These are phyloP conservation scores for Ptilodon capucinus DNA, from an alignment of 2,888 invertebrate species.

Conservation along the genomic window DNA sequence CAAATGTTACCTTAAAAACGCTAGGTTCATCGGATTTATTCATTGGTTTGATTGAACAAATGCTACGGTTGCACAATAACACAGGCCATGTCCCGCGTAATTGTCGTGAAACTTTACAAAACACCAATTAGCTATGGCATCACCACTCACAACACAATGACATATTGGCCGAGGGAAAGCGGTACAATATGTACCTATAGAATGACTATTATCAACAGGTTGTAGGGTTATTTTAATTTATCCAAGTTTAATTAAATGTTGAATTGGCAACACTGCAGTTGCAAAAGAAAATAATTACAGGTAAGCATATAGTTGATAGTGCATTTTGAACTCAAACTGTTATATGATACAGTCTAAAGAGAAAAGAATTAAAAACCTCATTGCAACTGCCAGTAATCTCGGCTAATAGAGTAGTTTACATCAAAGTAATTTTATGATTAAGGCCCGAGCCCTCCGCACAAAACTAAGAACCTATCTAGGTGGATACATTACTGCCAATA, in stretches of 20 bases:
- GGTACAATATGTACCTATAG: neutral
- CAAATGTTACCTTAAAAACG: too few relatives aligned
- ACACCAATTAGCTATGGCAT: neutral
- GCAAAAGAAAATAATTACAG: neutral
- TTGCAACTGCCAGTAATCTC: neutral
- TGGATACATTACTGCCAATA: too few relatives aligned
- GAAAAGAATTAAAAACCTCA: neutral
- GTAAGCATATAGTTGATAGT: neutral
- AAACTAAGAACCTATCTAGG: too few relatives aligned
- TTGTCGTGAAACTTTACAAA: neutral
- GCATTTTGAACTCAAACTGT: neutral
- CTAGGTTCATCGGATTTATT: too few relatives aligned
- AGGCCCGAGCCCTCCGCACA: too few relatives aligned
- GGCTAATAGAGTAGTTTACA: neutral
- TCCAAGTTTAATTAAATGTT: neutral
- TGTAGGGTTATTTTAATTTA: neutral
- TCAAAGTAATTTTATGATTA: too few relatives aligned
- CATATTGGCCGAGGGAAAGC: neutral
- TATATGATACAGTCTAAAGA: neutral
- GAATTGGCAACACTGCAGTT: neutral
- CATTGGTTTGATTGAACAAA: too few relatives aligned
- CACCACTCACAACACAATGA: neutral
- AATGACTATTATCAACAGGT: too few relatives aligned
- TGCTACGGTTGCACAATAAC: neutral
- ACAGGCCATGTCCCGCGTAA: too few relatives aligned